These are phyloP conservation scores for Coecobrya sp. DNA, from an alignment of 2,888 invertebrate species.

Conservation along the genomic window DNA sequence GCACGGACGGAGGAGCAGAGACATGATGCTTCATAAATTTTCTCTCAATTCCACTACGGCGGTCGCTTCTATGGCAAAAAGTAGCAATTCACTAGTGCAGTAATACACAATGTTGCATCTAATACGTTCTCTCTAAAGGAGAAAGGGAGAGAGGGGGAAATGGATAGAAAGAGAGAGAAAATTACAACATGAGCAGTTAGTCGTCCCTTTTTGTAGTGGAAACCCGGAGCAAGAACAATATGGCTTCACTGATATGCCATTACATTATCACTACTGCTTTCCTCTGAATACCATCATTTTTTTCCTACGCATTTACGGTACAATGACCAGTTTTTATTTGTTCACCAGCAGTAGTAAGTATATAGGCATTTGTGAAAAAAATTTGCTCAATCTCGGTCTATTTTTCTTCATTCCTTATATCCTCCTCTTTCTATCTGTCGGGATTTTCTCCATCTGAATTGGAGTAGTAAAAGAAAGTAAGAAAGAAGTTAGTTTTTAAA, in stretches of 20 bases:
- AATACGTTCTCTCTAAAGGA: background rate
- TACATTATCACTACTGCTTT: background rate
- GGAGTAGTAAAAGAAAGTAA: background rate
- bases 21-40: conserved; percentile 78
- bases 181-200: background rate
- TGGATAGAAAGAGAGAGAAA: background rate
- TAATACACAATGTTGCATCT: conserved; percentile 36
- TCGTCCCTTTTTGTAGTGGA: background rate
- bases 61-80: background rate
- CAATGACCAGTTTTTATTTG: background rate
- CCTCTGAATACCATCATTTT: background rate
- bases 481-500: background rate
- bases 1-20: conserved; percentile 50
- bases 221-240: conserved; percentile 19
- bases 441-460: background rate
- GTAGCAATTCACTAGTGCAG: conserved; percentile 17
- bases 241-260: conserved; percentile 30
- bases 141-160: background rate
- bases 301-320: background rate
- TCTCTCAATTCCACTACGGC: conserved; percentile 37
- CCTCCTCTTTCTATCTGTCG: background rate
- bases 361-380: background rate
- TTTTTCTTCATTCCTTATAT: background rate
- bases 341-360: background rate
- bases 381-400: background rate